These are phyloP conservation scores for Drosophila lutescens DNA, from an alignment of 2,888 invertebrate genomes.

Conservation along the genomic window DNA sequence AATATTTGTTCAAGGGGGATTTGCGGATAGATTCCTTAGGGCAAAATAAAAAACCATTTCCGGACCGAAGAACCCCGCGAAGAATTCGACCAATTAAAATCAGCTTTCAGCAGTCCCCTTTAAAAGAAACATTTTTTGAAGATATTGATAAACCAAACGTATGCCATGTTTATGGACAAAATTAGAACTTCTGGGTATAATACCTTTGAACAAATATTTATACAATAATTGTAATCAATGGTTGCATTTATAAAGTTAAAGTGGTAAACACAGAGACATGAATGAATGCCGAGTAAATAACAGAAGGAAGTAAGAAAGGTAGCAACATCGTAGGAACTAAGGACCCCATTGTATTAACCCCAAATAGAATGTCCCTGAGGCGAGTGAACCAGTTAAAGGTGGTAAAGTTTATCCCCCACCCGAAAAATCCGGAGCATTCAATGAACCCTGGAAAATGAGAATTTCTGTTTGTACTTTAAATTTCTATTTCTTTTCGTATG, in stretches of 20 bases:
- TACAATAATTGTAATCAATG: neutral
- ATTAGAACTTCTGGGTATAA: neutral
- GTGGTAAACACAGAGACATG: neutral
- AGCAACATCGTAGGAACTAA: neutral
- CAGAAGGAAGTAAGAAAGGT: neutral
- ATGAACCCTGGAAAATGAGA: conserved; percentile 5
- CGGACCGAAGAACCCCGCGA: neutral
- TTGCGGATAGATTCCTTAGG: neutral
- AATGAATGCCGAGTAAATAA: neutral
- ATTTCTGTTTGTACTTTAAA: conserved; percentile 32
- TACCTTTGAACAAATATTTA: neutral
- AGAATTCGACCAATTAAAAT: neutral
- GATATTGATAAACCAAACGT: neutral
- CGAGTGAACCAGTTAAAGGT: conserved; percentile 1
- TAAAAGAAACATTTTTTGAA: neutral
- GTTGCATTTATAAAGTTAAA: neutral
- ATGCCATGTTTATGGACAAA: neutral
- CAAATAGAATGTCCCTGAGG: neutral
- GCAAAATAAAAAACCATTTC: neutral
- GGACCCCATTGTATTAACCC: conserved; percentile 5
- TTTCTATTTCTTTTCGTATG: conserved; percentile 16
- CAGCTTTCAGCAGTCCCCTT: too few relatives aligned
- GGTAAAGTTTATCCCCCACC: neutral
- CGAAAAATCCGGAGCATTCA: conserved; percentile 3
- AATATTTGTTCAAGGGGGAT: neutral